Evolutionary conservation across 2,888 invertebrate genomes (phyloP), one percentile per base, ranked within the genome.

Genomic region (Podotricha telesiphe): DNA sequence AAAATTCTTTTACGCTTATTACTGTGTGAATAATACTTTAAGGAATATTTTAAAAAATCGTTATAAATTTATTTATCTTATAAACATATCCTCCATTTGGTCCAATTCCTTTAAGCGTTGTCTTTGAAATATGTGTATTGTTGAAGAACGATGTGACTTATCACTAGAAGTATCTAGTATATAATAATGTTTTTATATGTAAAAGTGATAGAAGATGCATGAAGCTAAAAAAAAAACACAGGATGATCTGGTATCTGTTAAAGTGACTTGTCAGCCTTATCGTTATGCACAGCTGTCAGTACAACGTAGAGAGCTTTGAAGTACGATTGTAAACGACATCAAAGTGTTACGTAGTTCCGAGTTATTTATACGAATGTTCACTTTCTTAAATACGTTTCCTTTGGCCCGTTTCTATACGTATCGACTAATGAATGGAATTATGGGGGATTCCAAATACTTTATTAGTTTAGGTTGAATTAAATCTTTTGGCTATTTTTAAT

Each of bases 341-440:
- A 62, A 62, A 62, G 62, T 48, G 47, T 62, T 34, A 48, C 47
- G 59, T 22, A 59, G 22, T 59, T 45, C 11, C n/a, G 13, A 62
- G 48, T 50, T 62, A 62, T 62, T 62, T 62, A 62, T 62, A 50
- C 61, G 59, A 42, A 28, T 19, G 62, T 58, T 51, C 47, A 55
- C n/a, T 51, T 20, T n/a, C 59, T 37, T 59, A 40, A 37, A 58
- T 62, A 37, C 59, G 40, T 67, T 65, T 68, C 58, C 45, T 68
- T 65, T 59, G 63, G 66, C 58, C 42, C 28, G 47, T 66, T 69
- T 58, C 37, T 62, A 50, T 71, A 64, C 63, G 50, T 53, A 69
- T 67, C 63, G 58, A 28, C 66, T 66, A 67, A 69, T 69, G 69
- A 65, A 61, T 48, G 64, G 67, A 69, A 66, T 69, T 66, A 68